Percentiles rank a stretch among this genome's conserved stretches.
phyloP scores from a whole-genome alignment of 2,113 vertebrate genomes.

The Lathamus discolor region DNA sequence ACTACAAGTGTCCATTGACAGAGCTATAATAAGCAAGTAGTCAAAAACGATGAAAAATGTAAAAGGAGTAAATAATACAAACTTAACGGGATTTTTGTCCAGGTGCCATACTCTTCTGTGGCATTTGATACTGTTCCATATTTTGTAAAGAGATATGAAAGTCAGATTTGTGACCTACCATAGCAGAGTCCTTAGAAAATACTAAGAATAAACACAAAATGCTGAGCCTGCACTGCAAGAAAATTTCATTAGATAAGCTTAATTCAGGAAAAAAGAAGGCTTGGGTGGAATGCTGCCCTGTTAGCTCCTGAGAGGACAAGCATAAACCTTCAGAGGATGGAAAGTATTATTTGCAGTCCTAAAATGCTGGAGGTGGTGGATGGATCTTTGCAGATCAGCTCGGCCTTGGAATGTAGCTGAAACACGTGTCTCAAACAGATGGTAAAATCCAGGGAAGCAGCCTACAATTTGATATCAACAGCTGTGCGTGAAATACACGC shows the following conservation, averaged over 20 bases:
- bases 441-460: conserved; percentile 30
- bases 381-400: neutral
- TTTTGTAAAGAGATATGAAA: neutral
- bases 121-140: neutral
- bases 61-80: neutral
- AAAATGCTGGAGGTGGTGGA: neutral
- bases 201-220: neutral
- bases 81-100: neutral
- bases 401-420: conserved; percentile 33
- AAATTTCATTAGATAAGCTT: neutral
- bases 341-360: neutral
- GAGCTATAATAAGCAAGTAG: neutral
- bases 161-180: neutral
- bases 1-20: neutral
- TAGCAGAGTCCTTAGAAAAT: neutral
- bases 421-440: conserved; percentile 8
- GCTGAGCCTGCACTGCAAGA: neutral
- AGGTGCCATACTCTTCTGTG: neutral
- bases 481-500: neutral
- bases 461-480: neutral
- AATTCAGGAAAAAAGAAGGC: neutral
- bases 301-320: neutral
- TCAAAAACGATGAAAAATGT: neutral
- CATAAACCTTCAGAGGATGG: neutral
- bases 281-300: neutral